Percentiles rank a stretch among this genome's conserved stretches.
phyloP scores from a whole-genome alignment of 37 sponge, comb jelly and placozoan genomes.

The Aplysina aerophoba region DNA sequence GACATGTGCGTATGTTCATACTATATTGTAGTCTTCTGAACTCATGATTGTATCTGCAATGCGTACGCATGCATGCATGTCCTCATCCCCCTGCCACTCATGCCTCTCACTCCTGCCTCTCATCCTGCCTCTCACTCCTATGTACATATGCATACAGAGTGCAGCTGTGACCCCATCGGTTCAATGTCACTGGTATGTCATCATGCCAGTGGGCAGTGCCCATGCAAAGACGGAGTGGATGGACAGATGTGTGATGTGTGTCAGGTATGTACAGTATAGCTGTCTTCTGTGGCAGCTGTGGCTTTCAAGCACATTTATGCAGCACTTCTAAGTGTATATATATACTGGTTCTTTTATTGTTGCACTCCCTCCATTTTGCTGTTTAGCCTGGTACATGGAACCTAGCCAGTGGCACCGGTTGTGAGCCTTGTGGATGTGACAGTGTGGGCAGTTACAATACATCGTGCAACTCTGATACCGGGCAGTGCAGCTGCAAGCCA shows the following conservation, averaged over 20 bases:
- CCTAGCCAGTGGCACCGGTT: neutral
- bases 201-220: conserved; percentile 46
- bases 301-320: neutral
- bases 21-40: neutral
- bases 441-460: conserved; percentile 11
- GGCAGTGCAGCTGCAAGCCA: conserved; percentile 26
- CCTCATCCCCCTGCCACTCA: too few species aligned
- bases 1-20: neutral
- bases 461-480: conserved; percentile 21
- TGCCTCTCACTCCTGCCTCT: too few species aligned
- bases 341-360: too few species aligned
- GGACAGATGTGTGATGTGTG: conserved; percentile 50
- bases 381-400: conserved; percentile 12
- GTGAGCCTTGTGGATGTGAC: conserved; percentile 31
- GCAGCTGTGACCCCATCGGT: conserved; percentile 26
- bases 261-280: conserved; percentile 14
- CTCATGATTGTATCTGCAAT: too few species aligned
- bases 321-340: neutral
- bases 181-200: conserved; percentile 40
- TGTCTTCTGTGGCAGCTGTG: neutral
- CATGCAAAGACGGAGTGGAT: conserved; percentile 47
- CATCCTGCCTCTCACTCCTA: neutral
- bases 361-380: neutral
- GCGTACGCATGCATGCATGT: too few species aligned
- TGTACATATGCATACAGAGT: conserved; percentile 5